Conservation (phyloP, 1,140 invertebrate species). For the Drosophila nikananu region DNA sequence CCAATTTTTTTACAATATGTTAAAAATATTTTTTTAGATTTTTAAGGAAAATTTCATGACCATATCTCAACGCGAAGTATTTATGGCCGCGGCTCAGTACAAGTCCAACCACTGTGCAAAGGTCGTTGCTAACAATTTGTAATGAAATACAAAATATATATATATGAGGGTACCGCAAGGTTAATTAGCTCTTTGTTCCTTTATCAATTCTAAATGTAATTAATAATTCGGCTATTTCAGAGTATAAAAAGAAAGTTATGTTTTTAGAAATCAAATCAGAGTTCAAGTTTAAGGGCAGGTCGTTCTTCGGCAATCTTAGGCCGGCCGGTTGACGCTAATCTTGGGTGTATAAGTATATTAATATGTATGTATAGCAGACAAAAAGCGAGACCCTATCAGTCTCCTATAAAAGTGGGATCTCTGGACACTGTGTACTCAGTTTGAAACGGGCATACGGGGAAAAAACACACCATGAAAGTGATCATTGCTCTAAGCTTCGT, state of each 20-base stretch:
- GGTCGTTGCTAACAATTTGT: neutral
- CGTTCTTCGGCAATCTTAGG: neutral
- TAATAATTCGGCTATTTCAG: neutral
- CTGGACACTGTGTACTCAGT: neutral
- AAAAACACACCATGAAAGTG: no score
- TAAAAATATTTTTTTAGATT: no score
- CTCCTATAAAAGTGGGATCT: constrained; percentile 14
- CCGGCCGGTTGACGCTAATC: constrained; percentile 1
- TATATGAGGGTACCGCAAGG: neutral
- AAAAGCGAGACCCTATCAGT: constrained; percentile 1
- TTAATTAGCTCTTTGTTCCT: neutral
- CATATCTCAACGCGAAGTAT: no score
- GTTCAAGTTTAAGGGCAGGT: neutral
- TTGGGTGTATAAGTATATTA: neutral
- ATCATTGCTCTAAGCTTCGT: no score
- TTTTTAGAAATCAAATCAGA: no score
- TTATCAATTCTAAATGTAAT: neutral
- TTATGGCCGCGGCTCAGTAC: no score
- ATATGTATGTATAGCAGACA: neutral
- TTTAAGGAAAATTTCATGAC: no score
- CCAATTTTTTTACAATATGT: no score
- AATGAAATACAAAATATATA: neutral
- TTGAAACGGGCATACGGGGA: neutral
- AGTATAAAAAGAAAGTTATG: no score
- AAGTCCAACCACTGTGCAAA: no score